Evolutionary conservation across 2,888 invertebrate species (phyloP).

Genomic region (Hypena proboscidalis): DNA sequence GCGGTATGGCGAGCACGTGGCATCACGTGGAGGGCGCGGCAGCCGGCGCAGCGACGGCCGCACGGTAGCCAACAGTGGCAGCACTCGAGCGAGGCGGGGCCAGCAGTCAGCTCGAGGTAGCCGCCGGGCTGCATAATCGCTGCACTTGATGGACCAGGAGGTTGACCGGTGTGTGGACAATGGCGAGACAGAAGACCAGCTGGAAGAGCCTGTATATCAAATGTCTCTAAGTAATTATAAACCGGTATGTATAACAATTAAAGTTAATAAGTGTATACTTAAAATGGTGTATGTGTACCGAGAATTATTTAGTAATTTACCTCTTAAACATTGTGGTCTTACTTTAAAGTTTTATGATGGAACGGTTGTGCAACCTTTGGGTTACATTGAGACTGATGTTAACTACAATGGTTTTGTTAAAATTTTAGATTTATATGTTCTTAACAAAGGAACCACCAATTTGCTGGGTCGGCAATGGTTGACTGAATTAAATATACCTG

Average conservation of each 20-base stretch:
- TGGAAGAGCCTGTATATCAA: no score
- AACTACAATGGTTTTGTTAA: neutral
- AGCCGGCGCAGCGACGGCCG: no score
- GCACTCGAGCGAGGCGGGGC: no score
- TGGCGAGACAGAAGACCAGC: no score
- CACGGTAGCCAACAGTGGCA: no score
- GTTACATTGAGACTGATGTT: neutral
- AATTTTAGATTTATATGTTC: neutral
- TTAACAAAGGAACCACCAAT: neutral
- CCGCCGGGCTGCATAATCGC: no score
- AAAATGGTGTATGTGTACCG: neutral
- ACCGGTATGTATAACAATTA: neutral
- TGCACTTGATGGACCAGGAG: no score
- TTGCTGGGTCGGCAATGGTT: conserved; percentile 7
- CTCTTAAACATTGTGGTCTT: neutral
- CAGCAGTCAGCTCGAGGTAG: no score
- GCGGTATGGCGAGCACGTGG: no score
- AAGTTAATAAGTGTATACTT: neutral
- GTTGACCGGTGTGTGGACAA: no score
- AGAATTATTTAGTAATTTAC: neutral
- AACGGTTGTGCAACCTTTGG: neutral
- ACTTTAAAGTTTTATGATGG: neutral
- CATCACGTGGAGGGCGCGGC: no score
- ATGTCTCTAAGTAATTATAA: neutral
- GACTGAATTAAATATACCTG: neutral